Evolutionary conservation across 2,797 vertebrate species (phyloP), one percentile per base, ranked within the genome.

Genomic region (Neopelma chrysocephalum): DNA sequence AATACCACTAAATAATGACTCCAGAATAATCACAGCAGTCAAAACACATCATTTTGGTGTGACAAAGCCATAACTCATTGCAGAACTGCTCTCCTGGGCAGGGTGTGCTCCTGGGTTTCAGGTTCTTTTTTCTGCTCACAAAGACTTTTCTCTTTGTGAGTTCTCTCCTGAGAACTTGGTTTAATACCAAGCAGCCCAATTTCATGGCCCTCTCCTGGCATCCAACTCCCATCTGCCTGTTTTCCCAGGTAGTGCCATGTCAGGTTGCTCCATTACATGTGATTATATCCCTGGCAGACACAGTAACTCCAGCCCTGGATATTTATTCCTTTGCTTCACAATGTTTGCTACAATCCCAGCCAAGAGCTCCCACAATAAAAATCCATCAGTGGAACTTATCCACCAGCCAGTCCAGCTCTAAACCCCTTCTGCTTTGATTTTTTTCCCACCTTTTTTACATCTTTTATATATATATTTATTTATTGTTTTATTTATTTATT

Each of bases 241-340:
- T 61, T 54, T 77, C 17, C 68, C 45, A 32, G 51, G 56, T 72
- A 80, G 80, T 32, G 34, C 18, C 12, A 4, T 4, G 25, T 9
- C 53, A 27, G 57, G 45, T 54, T 36, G 34, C 58, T 70, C 62
- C 43, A 70, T 88, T 58, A 56, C 4, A 0, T 20, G 32, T 18
- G 51, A 58, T 56, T 45, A 47, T 5, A 17, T n/a, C 4, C 1
- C 77, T 73, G 92, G 82, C 79, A 65, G 73, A 72, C 5, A 3
- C 7, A 9, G 57, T 48, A 40, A n/a, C 40, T 69, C 54, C n/a
- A 29, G 29, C 3, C 0, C 36, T 56, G 2, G 1, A 6, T 8
- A 5, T 36, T 66, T 36, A 27, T 29, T 0, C 48, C 36, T 72
- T 40, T 18, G 9, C 36, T 64, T 51, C n/a, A 27, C 4, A 1